phyloP scores from a whole-genome alignment of 2,797 vertebrate genomes.

The Rhabdomys pumilio region DNA sequence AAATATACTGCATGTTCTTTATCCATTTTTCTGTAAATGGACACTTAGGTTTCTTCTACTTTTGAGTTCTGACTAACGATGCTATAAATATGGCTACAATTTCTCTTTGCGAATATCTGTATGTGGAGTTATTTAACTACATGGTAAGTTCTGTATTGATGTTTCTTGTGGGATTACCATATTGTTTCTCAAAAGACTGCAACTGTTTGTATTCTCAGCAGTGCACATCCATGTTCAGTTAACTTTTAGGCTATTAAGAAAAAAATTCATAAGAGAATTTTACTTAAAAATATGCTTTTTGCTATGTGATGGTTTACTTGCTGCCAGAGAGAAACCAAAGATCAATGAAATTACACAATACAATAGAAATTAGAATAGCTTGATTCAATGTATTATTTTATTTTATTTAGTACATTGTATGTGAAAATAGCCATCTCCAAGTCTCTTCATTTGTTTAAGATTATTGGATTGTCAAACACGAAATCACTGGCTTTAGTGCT shows the following conservation, averaged over 20 bases:
- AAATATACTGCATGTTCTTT: background rate
- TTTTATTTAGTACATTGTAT: background rate
- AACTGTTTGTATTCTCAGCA: background rate
- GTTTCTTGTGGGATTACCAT: background rate
- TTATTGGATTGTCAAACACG: constrained; percentile 45
- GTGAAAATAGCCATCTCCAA: background rate
- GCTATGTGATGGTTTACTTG: background rate
- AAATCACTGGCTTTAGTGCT: constrained; percentile 43
- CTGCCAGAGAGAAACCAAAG: background rate
- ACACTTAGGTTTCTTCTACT: background rate
- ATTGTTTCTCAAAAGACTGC: background rate
- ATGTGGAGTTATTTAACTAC: background rate
- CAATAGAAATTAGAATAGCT: background rate
- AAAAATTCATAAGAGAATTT: constrained; percentile 24
- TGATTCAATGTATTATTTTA: background rate
- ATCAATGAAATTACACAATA: background rate
- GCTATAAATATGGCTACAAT: background rate
- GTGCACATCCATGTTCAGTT: background rate
- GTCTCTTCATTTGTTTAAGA: background rate
- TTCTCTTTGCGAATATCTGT: background rate
- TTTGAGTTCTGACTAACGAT: background rate
- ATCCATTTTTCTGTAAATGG: background rate
- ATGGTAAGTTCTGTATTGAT: background rate
- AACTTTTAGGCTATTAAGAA: background rate
- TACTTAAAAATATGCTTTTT: background rate